Conservation (phyloP, 2,797 vertebrate species). For the Protonibea diacanthus region DNA sequence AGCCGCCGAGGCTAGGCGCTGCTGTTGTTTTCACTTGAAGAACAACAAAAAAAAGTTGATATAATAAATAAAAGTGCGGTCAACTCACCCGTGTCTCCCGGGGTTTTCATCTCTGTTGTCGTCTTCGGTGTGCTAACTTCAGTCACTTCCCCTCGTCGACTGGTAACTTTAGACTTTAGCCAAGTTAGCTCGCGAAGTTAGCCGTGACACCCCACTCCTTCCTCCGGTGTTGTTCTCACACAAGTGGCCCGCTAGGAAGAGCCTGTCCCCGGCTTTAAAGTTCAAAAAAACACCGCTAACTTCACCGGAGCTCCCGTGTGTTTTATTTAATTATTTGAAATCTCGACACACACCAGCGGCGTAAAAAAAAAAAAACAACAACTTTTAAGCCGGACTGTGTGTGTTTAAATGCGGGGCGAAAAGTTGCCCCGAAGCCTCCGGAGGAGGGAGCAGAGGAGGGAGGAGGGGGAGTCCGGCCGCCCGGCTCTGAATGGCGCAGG, state of each 20-base stretch:
- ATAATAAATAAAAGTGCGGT: background rate
- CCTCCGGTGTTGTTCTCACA: constrained; percentile 71
- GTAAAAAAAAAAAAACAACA: constrained; percentile 40
- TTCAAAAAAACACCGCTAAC: background rate
- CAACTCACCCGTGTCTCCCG: constrained; percentile 83
- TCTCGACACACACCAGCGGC: too few relatives aligned
- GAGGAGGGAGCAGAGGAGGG: constrained; percentile 1
- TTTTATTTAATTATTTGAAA: background rate
- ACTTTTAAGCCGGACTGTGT: constrained; percentile 24
- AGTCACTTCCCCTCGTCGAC: constrained; percentile 59
- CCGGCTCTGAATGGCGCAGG: constrained; percentile 73
- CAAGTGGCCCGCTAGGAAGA: constrained; percentile 38
- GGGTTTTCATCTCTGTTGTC: constrained; percentile 83
- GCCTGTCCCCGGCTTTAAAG: constrained; percentile 19
- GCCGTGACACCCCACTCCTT: constrained; percentile 70
- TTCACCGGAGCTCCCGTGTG: background rate
- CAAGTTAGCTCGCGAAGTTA: constrained; percentile 67
- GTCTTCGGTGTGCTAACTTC: constrained; percentile 43
- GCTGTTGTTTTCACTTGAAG: constrained; percentile 53
- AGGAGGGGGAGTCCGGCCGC: constrained; percentile 55
- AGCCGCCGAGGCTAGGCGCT: constrained; percentile 63
- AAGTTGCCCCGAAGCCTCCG: constrained; percentile 66
- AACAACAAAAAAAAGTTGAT: background rate
- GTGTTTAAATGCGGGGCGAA: constrained; percentile 34
- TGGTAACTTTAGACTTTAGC: constrained; percentile 71